These are phyloP conservation scores for Anhinga rufa DNA, from an alignment of 2,113 vertebrate species.

Conservation along the genomic window DNA sequence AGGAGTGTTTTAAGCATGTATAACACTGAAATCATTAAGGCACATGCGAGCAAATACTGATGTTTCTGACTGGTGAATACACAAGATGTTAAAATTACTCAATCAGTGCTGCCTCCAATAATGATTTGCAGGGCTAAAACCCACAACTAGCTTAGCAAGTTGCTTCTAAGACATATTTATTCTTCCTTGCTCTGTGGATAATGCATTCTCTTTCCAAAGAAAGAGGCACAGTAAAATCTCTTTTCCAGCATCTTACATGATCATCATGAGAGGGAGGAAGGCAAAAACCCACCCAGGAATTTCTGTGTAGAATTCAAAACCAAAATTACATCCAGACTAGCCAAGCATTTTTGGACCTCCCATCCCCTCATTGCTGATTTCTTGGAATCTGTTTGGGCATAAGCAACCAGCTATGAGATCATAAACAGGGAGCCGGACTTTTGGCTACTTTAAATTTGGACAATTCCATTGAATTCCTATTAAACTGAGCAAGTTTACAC, in stretches of 20 bases:
- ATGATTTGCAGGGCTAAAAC: neutral
- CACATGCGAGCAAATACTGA: accelerated
- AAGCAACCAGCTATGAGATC: neutral
- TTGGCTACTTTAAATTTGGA: neutral
- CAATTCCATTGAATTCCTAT: neutral
- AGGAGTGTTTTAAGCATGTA: neutral
- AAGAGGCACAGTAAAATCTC: neutral
- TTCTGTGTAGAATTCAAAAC: neutral
- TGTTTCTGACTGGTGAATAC: neutral
- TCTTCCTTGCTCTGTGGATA: neutral
- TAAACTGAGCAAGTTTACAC: neutral
- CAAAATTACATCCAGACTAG: neutral
- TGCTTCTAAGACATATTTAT: neutral
- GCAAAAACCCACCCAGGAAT: neutral
- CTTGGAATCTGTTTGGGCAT: neutral
- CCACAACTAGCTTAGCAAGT: neutral
- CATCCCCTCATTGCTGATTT: neutral
- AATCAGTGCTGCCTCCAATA: neutral
- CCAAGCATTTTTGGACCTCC: neutral
- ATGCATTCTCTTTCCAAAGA: neutral
- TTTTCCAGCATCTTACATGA: accelerated
- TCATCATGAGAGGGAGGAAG: neutral
- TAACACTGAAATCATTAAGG: neutral
- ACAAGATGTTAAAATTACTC: neutral
- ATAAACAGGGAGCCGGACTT: neutral